phyloP scores from a whole-genome alignment of 2,888 invertebrate genomes.

The Athalia rosae region DNA sequence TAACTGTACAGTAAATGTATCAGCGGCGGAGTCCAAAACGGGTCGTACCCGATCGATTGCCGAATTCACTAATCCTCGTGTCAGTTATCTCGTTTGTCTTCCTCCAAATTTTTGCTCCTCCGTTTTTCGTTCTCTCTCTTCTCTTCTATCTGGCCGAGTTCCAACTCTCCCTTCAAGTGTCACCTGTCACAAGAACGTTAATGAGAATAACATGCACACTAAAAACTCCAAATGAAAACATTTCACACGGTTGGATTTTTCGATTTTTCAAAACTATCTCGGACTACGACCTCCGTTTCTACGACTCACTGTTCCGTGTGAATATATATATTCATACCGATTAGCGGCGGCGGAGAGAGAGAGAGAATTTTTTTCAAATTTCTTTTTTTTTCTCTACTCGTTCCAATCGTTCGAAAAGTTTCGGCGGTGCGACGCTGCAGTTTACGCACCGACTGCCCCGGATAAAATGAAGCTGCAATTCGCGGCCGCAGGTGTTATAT shows the following conservation, averaged over 20 bases:
- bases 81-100: too few relatives aligned
- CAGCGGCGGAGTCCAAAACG: neutral
- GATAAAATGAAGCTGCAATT: constrained; percentile 59
- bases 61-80: neutral
- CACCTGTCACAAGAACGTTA: too few relatives aligned
- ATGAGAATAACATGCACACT: too few relatives aligned
- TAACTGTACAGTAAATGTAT: neutral
- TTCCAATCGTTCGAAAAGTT: constrained; percentile 4
- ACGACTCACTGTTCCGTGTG: constrained; percentile 19
- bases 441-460: constrained; percentile 36
- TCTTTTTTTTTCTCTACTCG: neutral
- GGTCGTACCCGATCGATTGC: neutral
- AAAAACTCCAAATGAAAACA: neutral
- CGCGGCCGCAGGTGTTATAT: constrained; percentile 64
- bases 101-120: too few relatives aligned
- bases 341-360: neutral
- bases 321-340: neutral
- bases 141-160: too few relatives aligned
- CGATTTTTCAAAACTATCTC: neutral
- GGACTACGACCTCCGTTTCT: too few relatives aligned
- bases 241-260: neutral
- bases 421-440: neutral
- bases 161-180: too few relatives aligned
- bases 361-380: neutral
- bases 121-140: too few relatives aligned